These are phyloP conservation scores for Iselma pallidipennis DNA, from an alignment of 2,888 invertebrate species.

Conservation along the genomic window DNA sequence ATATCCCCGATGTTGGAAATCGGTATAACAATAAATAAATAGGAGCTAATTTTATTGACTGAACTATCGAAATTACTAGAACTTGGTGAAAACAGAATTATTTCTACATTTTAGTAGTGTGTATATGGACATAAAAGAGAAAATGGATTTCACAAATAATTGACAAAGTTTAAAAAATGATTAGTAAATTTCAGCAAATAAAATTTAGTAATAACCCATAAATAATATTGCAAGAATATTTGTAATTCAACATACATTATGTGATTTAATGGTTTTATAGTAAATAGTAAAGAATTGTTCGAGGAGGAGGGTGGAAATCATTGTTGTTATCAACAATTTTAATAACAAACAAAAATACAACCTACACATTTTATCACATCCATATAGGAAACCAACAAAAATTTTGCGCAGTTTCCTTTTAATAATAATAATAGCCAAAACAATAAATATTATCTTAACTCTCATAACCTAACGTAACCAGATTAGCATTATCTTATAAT, in stretches of 20 bases:
- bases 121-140: too few relatives aligned
- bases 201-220: too few relatives aligned
- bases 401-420: conserved; percentile 11
- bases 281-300: too few relatives aligned
- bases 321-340: not conserved
- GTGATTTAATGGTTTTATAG: too few relatives aligned
- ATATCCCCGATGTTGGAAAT: not conserved
- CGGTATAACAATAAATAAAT: not conserved
- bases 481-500: conserved; percentile 17
- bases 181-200: too few relatives aligned
- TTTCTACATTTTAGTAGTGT: too few relatives aligned
- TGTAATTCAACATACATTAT: too few relatives aligned
- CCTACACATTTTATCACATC: conserved; percentile 3
- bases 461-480: conserved; percentile 22
- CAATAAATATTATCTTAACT: not conserved
- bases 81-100: not conserved
- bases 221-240: too few relatives aligned
- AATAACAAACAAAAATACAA: not conserved
- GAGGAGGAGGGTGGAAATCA: too few relatives aligned
- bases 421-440: conserved; percentile 10
- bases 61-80: not conserved
- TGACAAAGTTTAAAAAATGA: too few relatives aligned
- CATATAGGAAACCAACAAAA: conserved; percentile 7
- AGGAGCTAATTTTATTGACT: not conserved
- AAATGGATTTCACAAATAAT: too few relatives aligned